Base-by-base conservation (phyloP, 1,140 invertebrate species). In the Trachelipus rathkii region DNA sequence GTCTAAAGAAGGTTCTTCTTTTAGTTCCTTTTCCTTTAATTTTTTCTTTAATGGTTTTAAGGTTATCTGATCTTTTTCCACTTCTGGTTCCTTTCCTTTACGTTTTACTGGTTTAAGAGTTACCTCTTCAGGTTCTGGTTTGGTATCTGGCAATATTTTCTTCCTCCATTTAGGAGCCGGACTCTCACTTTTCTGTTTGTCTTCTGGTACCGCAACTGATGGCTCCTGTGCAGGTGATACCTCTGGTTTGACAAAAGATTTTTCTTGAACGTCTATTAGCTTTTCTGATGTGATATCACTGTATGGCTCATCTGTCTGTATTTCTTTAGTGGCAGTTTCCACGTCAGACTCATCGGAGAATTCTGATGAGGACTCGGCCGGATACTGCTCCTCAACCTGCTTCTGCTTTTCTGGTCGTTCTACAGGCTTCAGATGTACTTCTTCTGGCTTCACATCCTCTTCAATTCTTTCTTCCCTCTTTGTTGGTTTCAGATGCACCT, bases 21-120 rank as follows among this genome's bases (percentile, higher is more conserved):
- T n/a, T n/a, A 43, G 7, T 60, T 77, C 76, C 13, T 68, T 13
- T 43, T 77, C 72, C 11, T 72, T 66, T 23, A 77, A 33, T 82
- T 79, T 84, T 84, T n/a, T 76, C 45, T 75, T 79, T 10, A 81
- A 77, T 33, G 79, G 75, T 67, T 80, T 84, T 46, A 71, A 60
- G 15, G 71, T 68, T 15, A 76, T 66, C 75, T 74, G 77, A 46
- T 44, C 43, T 45, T 75, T 76, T 75, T 79, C 75, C 19, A 72
- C 71, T 70, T 81, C 76, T 73, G 82, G 69, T 70, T 77, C 44
- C 19, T 43, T 53, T n/a, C 45, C 70, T 44, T 71, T 44, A 33
- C 78, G 75, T 45, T 72, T 79, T 67, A 76, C 74, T 23, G 80
- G 78, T 23, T 77, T 72, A 21, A 71, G 43, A 60, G 53, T 53